Evolutionary conservation across 2,888 invertebrate genomes (phyloP).

Genomic region (Habrosyne pyritoides): DNA sequence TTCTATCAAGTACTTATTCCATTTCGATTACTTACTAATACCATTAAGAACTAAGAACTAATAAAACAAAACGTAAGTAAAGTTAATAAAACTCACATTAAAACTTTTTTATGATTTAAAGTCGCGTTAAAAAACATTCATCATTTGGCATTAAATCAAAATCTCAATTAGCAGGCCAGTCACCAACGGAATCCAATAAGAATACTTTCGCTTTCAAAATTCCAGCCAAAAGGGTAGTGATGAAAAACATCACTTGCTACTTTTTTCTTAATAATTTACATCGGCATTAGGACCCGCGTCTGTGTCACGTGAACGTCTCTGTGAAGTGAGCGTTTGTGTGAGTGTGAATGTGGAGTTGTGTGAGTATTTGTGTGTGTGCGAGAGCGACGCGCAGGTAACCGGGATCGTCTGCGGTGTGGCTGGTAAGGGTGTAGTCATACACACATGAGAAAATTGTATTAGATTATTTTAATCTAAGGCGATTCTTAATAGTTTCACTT

Average conservation of each 20-base stretch:
- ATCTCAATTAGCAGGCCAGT: background rate
- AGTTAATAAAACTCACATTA: background rate
- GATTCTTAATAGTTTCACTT: slow-evolving; percentile 60
- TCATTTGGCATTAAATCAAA: background rate
- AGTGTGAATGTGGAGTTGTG: slow-evolving; percentile 27
- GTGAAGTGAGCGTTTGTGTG: slow-evolving; percentile 26
- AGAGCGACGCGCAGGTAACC: slow-evolving; percentile 74
- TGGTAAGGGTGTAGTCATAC: slow-evolving; percentile 59
- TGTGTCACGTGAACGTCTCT: slow-evolving; percentile 64
- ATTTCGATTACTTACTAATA: too few species aligned
- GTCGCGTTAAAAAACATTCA: background rate
- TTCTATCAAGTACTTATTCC: too few species aligned
- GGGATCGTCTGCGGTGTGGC: slow-evolving; percentile 67
- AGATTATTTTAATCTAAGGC: slow-evolving; percentile 62
- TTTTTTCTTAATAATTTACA: slow-evolving; percentile 33
- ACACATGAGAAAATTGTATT: slow-evolving; percentile 52
- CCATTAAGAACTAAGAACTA: background rate
- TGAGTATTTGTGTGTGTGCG: slow-evolving; percentile 28
- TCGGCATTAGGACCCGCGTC: slow-evolving; percentile 50
- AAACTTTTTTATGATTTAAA: background rate
- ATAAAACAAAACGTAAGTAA: too few species aligned
- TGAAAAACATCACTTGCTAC: slow-evolving; percentile 37
- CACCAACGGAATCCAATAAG: slow-evolving; percentile 7
- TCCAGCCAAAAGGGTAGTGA: slow-evolving; percentile 18
- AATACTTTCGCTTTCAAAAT: slow-evolving; percentile 31